phyloP scores from a whole-genome alignment of 1,140 invertebrate genomes.

The Tetramorium simillimum region DNA sequence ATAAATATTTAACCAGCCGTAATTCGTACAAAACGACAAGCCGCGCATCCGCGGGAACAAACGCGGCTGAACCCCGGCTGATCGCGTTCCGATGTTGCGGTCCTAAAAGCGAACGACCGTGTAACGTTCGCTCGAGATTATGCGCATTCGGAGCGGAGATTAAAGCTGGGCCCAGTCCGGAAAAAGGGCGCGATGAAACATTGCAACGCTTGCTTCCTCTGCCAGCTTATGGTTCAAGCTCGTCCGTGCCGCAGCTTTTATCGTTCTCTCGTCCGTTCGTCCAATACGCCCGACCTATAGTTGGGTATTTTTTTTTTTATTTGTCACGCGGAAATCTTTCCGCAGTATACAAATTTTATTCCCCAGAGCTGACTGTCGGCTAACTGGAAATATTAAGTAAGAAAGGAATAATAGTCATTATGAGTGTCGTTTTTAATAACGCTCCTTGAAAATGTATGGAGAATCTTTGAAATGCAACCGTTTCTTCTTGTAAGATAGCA shows the following conservation, averaged over 20 bases:
- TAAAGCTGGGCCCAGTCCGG: conserved; percentile 26
- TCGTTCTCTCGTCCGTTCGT: background rate
- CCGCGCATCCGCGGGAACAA: conserved; percentile 16
- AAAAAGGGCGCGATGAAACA: conserved; percentile 60
- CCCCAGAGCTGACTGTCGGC: background rate
- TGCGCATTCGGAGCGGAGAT: conserved; percentile 50
- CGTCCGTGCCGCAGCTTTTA: background rate
- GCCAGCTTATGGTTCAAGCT: conserved; percentile 21
- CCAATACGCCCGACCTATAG: background rate
- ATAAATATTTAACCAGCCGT: conserved; percentile 41
- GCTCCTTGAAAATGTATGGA: background rate
- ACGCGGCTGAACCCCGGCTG: background rate
- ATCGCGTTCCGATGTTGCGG: conserved; percentile 18
- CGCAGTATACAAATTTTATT: background rate
- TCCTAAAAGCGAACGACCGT: conserved; percentile 20
- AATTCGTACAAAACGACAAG: conserved; percentile 16
- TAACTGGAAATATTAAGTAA: background rate
- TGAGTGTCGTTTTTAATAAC: conserved; percentile 11
- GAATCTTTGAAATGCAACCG: background rate
- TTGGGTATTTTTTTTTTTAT: background rate
- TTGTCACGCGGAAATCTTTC: background rate
- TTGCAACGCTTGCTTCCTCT: conserved; percentile 17
- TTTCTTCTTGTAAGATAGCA: background rate
- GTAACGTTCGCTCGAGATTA: conserved; percentile 50
- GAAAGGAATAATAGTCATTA: background rate